A percentile compares a stretch with the other conserved stretches of the same genome.
Evolutionary conservation across 2,113 vertebrate species (phyloP).

Genomic region (Rhagologus leucostigma): DNA sequence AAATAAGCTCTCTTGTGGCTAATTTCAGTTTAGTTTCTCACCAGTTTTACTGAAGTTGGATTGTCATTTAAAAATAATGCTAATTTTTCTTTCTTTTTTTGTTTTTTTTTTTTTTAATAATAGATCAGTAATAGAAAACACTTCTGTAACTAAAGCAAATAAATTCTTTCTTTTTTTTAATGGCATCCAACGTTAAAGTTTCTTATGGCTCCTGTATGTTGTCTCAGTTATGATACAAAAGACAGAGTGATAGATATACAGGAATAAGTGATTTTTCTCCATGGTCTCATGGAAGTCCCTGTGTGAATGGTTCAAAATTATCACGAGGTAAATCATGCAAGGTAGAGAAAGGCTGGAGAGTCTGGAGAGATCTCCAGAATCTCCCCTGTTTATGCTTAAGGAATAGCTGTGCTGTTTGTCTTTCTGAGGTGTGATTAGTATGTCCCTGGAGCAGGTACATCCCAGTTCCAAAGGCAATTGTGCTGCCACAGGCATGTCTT

Average conservation of each 20-base stretch:
- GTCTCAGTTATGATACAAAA: background rate
- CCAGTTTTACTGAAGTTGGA: background rate
- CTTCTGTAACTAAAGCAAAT: background rate
- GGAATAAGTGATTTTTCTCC: background rate
- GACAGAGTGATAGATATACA: background rate
- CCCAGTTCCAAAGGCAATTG: background rate
- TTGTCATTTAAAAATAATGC: background rate
- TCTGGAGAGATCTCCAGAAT: background rate
- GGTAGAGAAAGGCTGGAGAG: background rate
- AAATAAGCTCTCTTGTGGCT: background rate
- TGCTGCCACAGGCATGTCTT: background rate
- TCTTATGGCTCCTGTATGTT: background rate
- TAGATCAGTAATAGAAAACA: background rate
- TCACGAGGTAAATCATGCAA: background rate
- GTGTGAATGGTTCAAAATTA: background rate
- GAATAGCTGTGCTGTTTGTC: background rate
- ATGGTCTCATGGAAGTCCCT: background rate
- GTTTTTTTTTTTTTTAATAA: background rate
- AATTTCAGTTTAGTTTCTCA: background rate
- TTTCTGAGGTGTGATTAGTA: background rate
- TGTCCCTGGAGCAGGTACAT: background rate
- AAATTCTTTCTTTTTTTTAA: background rate
- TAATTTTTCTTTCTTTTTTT: background rate
- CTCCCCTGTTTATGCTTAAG: background rate
- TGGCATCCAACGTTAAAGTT: background rate